phyloP scores from a whole-genome alignment of 2,797 vertebrate species.

The Muraenolepis orangiensis region DNA sequence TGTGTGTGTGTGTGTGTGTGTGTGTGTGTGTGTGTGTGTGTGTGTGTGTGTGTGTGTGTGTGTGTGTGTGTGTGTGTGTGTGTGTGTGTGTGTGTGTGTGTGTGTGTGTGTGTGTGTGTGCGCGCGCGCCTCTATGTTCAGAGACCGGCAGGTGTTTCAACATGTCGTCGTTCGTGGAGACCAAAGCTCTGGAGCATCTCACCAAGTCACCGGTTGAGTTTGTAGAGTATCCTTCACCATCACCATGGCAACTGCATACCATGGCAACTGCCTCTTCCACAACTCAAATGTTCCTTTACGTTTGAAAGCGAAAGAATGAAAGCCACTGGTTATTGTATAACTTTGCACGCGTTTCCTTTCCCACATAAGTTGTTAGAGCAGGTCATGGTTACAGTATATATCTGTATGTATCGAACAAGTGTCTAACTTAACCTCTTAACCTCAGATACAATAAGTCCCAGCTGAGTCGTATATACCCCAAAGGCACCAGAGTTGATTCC shows the following conservation, averaged over 20 bases:
- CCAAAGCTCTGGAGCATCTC: conserved; percentile 95
- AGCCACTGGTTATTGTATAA: not conserved
- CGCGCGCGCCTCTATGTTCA: conserved; percentile 61
- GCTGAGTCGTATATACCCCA: conserved; percentile 92
- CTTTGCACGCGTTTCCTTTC: too few species aligned
- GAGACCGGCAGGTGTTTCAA: conserved; percentile 92
- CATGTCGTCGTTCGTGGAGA: conserved; percentile 99
- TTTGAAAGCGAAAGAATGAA: not conserved
- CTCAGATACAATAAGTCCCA: conserved; percentile 95
- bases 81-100: conserved; percentile 3
- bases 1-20: conserved; percentile 3
- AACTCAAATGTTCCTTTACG: not conserved
- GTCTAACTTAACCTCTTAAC: not conserved
- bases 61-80: not conserved
- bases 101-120: conserved; percentile 1
- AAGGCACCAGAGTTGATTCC: conserved; percentile 89
- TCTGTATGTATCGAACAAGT: not conserved
- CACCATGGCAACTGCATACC: conserved; percentile 27
- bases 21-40: not conserved
- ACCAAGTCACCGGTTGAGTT: conserved; percentile 98
- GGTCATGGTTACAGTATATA: too few species aligned
- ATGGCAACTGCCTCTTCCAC: conserved; percentile 34
- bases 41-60: conserved; percentile 3
- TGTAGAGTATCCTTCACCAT: conserved; percentile 93
- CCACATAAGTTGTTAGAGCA: too few species aligned